phyloP scores from a whole-genome alignment of 2,113 vertebrate genomes.

The Aptenodytes forsteri region DNA sequence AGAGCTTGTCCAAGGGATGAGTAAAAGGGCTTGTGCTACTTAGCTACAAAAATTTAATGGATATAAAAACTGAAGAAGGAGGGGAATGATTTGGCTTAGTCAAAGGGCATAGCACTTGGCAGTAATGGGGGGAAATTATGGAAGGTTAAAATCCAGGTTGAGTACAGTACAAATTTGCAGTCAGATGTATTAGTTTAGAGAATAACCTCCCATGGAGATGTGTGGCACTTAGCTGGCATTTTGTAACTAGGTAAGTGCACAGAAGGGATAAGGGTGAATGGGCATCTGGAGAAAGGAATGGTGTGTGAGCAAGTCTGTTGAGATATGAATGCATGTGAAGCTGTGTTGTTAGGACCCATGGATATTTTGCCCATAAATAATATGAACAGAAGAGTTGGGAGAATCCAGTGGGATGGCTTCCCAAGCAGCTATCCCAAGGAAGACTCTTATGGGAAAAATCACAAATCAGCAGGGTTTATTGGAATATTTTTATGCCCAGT shows the following conservation, averaged over 20 bases:
- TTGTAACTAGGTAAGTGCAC: not conserved
- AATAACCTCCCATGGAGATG: not conserved
- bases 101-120: not conserved
- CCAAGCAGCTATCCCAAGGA: not conserved
- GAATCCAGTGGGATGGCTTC: not conserved
- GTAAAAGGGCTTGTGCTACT: not conserved
- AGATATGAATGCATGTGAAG: not conserved
- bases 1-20: not conserved
- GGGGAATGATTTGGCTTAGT: not conserved
- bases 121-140: not conserved
- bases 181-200: not conserved
- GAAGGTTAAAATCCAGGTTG: not conserved
- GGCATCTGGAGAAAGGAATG: not conserved
- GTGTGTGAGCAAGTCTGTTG: not conserved
- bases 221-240: not conserved
- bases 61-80: not conserved
- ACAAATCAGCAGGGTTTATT: not conserved
- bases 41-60: not conserved
- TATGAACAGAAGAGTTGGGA: not conserved
- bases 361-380: not conserved
- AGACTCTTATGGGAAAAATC: not conserved
- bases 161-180: not conserved
- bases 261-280: not conserved
- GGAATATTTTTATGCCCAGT: not conserved
- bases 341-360: not conserved